Evolutionary conservation across 2,113 vertebrate genomes (phyloP).

Genomic region (Dermatemys mawii): DNA sequence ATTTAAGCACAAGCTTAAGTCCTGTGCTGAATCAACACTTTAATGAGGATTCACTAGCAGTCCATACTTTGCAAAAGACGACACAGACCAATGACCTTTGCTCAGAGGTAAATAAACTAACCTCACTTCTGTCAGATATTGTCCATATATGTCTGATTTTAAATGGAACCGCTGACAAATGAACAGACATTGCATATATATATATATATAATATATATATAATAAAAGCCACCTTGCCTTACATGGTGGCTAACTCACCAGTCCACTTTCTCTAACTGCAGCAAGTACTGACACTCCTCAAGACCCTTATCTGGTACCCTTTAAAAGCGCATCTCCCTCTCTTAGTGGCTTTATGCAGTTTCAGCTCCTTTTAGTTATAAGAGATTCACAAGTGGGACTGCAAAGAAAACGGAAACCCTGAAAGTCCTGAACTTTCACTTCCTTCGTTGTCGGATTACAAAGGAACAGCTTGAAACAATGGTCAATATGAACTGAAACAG

Average conservation of each 20-base stretch:
- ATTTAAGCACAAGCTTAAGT: neutral
- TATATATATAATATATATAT: accelerated
- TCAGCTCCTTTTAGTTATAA: neutral
- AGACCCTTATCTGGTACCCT: neutral
- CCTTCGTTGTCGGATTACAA: neutral
- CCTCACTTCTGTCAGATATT: neutral
- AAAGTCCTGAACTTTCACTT: neutral
- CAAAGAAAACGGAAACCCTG: neutral
- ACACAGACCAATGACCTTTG: neutral
- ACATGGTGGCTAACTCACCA: neutral
- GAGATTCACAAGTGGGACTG: neutral
- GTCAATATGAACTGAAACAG: neutral
- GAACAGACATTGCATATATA: neutral
- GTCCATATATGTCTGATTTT: neutral
- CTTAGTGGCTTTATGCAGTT: neutral
- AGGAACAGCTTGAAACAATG: neutral
- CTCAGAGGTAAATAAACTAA: neutral
- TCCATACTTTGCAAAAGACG: neutral
- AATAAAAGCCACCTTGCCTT: neutral
- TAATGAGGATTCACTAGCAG: neutral
- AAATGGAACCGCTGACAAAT: neutral
- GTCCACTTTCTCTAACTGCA: neutral
- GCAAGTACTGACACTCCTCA: neutral
- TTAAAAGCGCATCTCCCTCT: neutral
- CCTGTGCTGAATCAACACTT: neutral